Evolutionary conservation across 2,113 vertebrate genomes (phyloP).

Genomic region (Agelaius phoeniceus): DNA sequence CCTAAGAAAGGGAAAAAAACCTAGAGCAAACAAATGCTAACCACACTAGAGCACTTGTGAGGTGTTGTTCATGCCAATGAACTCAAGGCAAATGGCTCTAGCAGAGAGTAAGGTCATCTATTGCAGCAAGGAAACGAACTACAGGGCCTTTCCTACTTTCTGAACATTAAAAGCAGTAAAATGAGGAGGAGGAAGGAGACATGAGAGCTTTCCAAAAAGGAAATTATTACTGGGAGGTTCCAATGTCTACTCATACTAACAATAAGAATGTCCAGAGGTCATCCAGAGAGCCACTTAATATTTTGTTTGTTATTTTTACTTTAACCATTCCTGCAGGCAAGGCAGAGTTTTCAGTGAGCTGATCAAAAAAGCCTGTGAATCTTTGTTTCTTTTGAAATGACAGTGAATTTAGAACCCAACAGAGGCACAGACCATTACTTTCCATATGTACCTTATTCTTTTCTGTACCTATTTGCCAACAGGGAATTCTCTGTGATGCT

Average conservation of each 20-base stretch:
- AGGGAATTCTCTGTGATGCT: background rate
- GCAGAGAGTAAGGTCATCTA: background rate
- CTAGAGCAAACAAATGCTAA: background rate
- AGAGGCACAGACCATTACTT: background rate
- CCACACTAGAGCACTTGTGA: background rate
- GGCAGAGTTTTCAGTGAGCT: background rate
- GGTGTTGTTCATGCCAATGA: background rate
- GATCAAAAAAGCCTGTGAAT: background rate
- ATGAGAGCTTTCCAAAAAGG: slow-evolving; percentile 18
- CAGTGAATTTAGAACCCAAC: background rate
- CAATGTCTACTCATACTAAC: background rate
- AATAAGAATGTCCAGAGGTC: slow-evolving; percentile 31
- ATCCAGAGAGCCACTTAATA: slow-evolving; percentile 27
- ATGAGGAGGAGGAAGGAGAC: background rate
- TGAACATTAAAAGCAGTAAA: background rate
- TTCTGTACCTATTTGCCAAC: background rate
- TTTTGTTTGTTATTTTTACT: slow-evolving; percentile 20
- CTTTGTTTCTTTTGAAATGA: background rate
- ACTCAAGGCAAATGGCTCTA: background rate
- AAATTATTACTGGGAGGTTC: slow-evolving; percentile 34
- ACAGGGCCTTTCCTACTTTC: background rate
- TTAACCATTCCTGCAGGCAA: background rate
- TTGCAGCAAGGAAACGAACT: background rate
- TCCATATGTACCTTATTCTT: background rate
- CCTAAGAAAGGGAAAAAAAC: background rate